These are phyloP conservation scores for Parotocinclus haroldoi DNA, from an alignment of 2,797 vertebrate species.

Conservation along the genomic window DNA sequence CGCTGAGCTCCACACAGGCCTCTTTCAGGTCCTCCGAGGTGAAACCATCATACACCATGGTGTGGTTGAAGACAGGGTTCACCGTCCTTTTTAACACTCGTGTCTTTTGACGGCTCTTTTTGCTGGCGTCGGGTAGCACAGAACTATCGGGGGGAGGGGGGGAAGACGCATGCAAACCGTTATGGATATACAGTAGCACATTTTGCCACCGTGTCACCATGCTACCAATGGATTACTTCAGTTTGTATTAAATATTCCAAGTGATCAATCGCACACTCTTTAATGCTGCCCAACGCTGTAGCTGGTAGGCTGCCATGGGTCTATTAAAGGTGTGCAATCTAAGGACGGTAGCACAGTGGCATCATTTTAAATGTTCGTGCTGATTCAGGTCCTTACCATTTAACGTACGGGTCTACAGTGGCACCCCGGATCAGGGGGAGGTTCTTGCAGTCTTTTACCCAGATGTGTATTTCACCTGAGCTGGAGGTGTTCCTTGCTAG, in stretches of 20 bases:
- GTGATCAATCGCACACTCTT: too few species aligned
- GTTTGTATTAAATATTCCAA: too few species aligned
- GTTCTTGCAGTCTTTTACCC: constrained; percentile 92
- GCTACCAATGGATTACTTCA: too few species aligned
- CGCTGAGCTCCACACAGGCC: constrained; percentile 90
- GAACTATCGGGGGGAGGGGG: constrained; percentile 74
- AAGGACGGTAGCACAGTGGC: too few species aligned
- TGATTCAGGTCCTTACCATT: constrained; percentile 76
- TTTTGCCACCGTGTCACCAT: too few species aligned
- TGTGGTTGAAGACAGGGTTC: constrained; percentile 91
- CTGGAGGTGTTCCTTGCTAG: constrained; percentile 65
- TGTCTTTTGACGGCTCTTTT: constrained; percentile 94
- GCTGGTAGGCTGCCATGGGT: not conserved
- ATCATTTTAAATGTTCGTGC: too few species aligned
- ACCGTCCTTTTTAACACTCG: constrained; percentile 80
- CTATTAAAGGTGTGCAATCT: too few species aligned
- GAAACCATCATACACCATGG: constrained; percentile 97
- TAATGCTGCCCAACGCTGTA: too few species aligned
- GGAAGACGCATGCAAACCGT: not conserved
- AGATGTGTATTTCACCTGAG: constrained; percentile 92
- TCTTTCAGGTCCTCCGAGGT: constrained; percentile 81
- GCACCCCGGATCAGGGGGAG: constrained; percentile 78
- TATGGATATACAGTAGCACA: too few species aligned
- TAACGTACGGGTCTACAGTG: constrained; percentile 88
- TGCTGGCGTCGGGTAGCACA: constrained; percentile 91